Base-by-base conservation (phyloP, 2,888 invertebrate species). In the Sisyra terminalis region DNA sequence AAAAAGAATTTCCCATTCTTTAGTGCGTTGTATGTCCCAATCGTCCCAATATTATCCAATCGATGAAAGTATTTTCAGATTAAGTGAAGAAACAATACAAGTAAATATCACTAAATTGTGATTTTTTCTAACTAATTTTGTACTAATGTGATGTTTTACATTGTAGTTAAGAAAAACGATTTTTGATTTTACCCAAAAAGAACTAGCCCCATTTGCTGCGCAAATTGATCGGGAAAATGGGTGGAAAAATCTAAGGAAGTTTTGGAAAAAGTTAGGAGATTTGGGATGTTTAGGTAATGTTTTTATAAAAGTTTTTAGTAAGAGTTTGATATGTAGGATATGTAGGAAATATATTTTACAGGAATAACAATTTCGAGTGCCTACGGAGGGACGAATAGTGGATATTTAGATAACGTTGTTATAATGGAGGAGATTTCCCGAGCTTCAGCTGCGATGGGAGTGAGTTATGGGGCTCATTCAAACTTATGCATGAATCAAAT, bases 401-500 rank as follows among this genome's bases (percentile, higher is more conserved):
- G 78, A 44, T 99, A 94, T 59, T 67, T 88, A 32, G 94, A 96
- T 55, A 96, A 99, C 56, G 77, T 84, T 47, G 66, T 98, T 44
- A 81, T 92, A 17, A 78, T 89, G 80, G 98, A 98, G 60, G 98
- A 99, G 66, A 57, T 97, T 42, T 90, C 92, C 2, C 74, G 98
- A 54, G 94, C 85, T 5, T 75, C 78, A 46, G 82, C 72, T 0
- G 75, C 80, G 0, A 75, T 99, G 38, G 92, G 71, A 0, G 64
- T 98, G 2, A 92, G 92, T 40, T 99, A 97, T 58, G 94, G 90
- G 4, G 93, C 96, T 2, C 96, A 98, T 63, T 96, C 97, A 1
- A 99, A 98, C 64, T 71, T 98, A 8, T 97, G 96, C 58, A 66
- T 99, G 5, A 97, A 98, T 63, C 98, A 99, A 65, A 82, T 98